These are phyloP conservation scores for Pipa parva DNA, from an alignment of 2,113 vertebrate species.

Conservation along the genomic window DNA sequence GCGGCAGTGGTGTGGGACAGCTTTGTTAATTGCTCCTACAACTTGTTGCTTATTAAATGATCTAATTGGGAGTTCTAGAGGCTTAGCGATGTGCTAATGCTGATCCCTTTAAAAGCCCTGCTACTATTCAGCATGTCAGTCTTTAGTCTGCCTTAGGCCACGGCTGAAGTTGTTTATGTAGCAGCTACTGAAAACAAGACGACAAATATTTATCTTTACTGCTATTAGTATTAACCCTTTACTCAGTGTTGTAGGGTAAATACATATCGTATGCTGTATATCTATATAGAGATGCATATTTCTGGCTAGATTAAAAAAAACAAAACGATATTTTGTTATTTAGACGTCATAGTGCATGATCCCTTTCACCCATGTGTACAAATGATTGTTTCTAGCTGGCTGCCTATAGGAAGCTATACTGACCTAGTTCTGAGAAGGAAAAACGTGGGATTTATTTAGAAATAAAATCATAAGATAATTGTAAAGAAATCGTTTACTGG, in stretches of 20 bases:
- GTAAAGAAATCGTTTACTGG: too few species aligned
- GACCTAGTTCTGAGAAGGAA: too few species aligned
- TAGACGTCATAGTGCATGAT: too few species aligned
- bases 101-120: slow-evolving; percentile 8
- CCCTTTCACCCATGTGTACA: too few species aligned
- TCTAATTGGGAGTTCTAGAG: slow-evolving; percentile 5
- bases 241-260: not conserved
- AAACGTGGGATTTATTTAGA: too few species aligned
- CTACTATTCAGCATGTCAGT: slow-evolving; percentile 15
- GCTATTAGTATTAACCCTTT: not conserved
- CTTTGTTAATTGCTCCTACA: too few species aligned
- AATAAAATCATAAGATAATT: too few species aligned
- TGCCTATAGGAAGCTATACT: too few species aligned
- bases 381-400: too few species aligned
- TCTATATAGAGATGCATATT: not conserved
- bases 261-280: not conserved
- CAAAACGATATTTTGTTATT: too few species aligned
- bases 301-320: too few species aligned
- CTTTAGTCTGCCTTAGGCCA: slow-evolving; percentile 7
- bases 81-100: slow-evolving; percentile 25
- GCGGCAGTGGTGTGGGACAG: too few species aligned
- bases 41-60: slow-evolving; percentile 10
- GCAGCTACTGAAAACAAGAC: not conserved
- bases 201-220: not conserved
- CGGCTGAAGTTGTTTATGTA: slow-evolving; percentile 7